Percentiles rank a stretch among this genome's conserved stretches.
phyloP scores from a whole-genome alignment of 2,797 vertebrate genomes.

The Ceryle rudis region DNA sequence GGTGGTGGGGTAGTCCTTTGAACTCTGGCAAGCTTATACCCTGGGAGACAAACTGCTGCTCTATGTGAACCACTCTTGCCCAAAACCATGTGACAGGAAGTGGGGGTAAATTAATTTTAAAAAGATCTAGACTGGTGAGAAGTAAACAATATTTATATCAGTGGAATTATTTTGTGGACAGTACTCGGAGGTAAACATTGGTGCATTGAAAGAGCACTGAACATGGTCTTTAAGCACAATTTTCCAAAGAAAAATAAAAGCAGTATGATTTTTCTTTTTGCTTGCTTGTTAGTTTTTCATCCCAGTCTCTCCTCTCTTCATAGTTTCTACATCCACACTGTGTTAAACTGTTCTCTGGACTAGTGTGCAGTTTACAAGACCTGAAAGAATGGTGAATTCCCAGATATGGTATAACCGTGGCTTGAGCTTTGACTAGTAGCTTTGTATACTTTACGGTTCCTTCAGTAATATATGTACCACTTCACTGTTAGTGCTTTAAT shows the following conservation, averaged over 20 bases:
- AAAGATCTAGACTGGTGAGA: not conserved
- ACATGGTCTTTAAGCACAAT: not conserved
- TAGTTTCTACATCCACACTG: not conserved
- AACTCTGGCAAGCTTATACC: not conserved
- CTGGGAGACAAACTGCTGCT: not conserved
- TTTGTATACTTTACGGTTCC: not conserved
- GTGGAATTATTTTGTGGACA: constrained; percentile 9
- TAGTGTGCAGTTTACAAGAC: not conserved
- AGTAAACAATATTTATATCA: not conserved
- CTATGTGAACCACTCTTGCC: not conserved
- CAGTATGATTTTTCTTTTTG: not conserved
- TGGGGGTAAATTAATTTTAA: not conserved
- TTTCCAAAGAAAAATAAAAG: constrained; percentile 52
- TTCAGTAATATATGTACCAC: not conserved
- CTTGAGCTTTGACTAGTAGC: not conserved
- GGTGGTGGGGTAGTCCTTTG: not conserved
- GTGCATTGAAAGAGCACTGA: not conserved
- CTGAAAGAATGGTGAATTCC: not conserved
- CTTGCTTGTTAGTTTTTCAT: not conserved
- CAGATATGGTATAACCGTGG: not conserved
- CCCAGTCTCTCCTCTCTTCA: not conserved
- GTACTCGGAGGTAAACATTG: not conserved
- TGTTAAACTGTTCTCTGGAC: not conserved
- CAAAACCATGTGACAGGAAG: not conserved
- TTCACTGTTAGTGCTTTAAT: not conserved